Evolutionary conservation across 1,140 invertebrate genomes (phyloP).

Genomic region (Tetragnatha versicolor): DNA sequence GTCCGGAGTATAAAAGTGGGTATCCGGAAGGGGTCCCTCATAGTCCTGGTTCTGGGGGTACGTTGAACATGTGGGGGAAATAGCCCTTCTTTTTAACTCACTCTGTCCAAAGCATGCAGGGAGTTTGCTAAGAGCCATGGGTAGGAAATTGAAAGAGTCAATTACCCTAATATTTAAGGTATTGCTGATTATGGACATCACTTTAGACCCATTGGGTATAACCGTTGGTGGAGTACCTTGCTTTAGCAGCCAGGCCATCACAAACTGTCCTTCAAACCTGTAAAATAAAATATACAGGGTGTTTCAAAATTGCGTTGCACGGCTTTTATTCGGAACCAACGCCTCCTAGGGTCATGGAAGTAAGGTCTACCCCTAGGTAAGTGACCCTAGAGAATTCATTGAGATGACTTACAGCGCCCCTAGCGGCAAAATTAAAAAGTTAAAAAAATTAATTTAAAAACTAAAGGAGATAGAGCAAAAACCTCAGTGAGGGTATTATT

Average conservation of each 20-base stretch:
- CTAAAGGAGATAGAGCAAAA: too few species aligned
- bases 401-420: too few species aligned
- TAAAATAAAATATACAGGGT: too few species aligned
- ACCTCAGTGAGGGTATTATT: too few species aligned
- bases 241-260: constrained; percentile 3
- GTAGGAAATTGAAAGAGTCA: constrained; percentile 42
- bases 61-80: constrained; percentile 46
- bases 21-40: neutral
- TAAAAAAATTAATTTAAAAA: too few species aligned
- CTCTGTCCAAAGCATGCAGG: constrained; percentile 22
- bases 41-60: constrained; percentile 18
- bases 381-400: too few species aligned
- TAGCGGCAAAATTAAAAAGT: too few species aligned
- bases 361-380: too few species aligned
- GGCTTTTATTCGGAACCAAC: too few species aligned
- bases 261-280: constrained; percentile 23
- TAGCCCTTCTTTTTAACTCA: constrained; percentile 16
- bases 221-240: neutral
- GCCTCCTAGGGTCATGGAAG: too few species aligned
- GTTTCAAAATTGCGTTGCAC: too few species aligned
- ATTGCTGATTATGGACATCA: neutral
- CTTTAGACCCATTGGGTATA: constrained; percentile 6
- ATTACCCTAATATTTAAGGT: constrained; percentile 1
- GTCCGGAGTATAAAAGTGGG: neutral
- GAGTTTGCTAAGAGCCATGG: constrained; percentile 34